phyloP scores from a whole-genome alignment of 2,888 invertebrate genomes.

The Spilosoma lubricipeda region DNA sequence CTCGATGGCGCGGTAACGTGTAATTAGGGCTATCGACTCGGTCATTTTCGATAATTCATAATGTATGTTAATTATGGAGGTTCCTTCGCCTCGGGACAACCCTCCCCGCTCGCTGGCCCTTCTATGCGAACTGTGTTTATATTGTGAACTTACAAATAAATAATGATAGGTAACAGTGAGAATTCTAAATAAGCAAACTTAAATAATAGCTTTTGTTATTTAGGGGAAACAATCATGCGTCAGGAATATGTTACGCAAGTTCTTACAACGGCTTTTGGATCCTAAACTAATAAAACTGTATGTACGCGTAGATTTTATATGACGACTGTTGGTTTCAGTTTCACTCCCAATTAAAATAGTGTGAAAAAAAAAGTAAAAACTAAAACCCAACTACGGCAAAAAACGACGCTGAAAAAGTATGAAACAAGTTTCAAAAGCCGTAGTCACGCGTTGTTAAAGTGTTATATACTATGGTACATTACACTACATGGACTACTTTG shows the following conservation, averaged over 20 bases:
- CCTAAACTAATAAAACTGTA: conserved; percentile 9
- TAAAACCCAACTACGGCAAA: too few species aligned
- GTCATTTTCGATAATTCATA: conserved; percentile 85
- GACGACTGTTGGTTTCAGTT: not conserved
- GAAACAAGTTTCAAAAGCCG: too few species aligned
- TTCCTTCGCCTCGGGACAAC: conserved; percentile 71
- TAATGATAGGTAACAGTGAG: conserved; percentile 60
- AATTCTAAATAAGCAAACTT: conserved; percentile 55
- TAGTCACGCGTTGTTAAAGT: too few species aligned
- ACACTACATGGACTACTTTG: too few species aligned
- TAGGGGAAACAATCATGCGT: conserved; percentile 38
- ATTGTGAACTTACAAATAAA: conserved; percentile 62
- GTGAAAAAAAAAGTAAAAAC: too few species aligned
- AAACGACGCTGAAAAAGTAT: too few species aligned
- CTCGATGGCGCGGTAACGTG: conserved; percentile 69
- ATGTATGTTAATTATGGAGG: conserved; percentile 85
- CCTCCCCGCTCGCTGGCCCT: conserved; percentile 49
- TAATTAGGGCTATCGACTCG: conserved; percentile 81
- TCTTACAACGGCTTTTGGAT: not conserved
- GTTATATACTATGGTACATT: too few species aligned
- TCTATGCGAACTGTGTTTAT: conserved; percentile 58
- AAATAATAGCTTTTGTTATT: conserved; percentile 56
- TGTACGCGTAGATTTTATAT: conserved; percentile 1
- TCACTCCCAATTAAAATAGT: not conserved
- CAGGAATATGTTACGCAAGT: conserved; percentile 3